These are phyloP conservation scores for Cephus cinctus DNA, from an alignment of 1,140 invertebrate species.

Conservation along the genomic window DNA sequence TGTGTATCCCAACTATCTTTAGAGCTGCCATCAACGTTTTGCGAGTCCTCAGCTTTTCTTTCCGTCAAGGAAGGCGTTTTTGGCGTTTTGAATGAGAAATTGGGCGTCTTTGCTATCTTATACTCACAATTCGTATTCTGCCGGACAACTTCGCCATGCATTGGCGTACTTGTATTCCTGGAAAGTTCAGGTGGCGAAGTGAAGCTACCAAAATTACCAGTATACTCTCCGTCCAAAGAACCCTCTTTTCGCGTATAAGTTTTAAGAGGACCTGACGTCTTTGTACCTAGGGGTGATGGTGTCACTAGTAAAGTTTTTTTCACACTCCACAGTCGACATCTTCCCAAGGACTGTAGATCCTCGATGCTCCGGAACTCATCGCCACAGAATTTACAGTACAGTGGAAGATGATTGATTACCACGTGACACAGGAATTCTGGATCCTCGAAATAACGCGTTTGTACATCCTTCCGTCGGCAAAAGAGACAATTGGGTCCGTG, in stretches of 20 bases:
- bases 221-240: constrained; percentile 14
- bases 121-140: constrained; percentile 13
- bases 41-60: background rate
- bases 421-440: constrained; percentile 25
- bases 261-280: constrained; percentile 1
- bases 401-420: constrained; percentile 27
- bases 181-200: constrained; percentile 28
- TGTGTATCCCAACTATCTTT: too few species aligned
- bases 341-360: constrained; percentile 25
- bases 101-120: constrained; percentile 20
- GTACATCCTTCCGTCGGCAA: constrained; percentile 20
- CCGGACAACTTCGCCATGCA: constrained; percentile 18
- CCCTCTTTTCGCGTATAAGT: constrained; percentile 3
- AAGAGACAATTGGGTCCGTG: constrained; percentile 23
- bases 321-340: background rate
- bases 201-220: constrained; percentile 14
- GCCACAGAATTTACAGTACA: constrained; percentile 28
- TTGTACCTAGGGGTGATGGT: constrained; percentile 7
- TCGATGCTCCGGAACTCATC: constrained; percentile 17
- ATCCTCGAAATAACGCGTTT: constrained; percentile 19
- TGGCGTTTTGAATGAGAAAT: constrained; percentile 27
- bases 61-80: constrained; percentile 9
- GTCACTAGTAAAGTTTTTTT: constrained; percentile 1
- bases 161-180: constrained; percentile 36
- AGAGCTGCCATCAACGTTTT: background rate